Evolutionary conservation across 1,140 invertebrate genomes (phyloP), one percentile per base, ranked within the genome.

Genomic region (Brachionus paranguensis): DNA sequence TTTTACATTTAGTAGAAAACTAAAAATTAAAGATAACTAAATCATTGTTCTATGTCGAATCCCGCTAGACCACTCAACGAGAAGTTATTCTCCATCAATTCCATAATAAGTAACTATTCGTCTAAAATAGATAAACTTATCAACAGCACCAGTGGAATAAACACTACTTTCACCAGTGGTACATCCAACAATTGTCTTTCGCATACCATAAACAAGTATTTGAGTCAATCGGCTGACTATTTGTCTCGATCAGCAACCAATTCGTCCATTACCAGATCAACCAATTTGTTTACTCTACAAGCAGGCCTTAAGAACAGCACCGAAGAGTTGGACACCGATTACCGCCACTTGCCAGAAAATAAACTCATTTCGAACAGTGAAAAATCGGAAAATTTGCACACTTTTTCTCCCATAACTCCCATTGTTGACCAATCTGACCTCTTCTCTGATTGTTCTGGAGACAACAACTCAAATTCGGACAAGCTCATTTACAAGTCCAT

Each of bases 101-200:
- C 72, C 27, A 24, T 50, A 6, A 50, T 50, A 37, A 76, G 72
- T 76, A 76, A 50, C 29, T 50, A 76, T 76, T 76, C 72, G 45
- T 76, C 72, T 76, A 76, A 76, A 76, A 76, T 76, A 76, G 72
- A 76, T 76, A 76, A 76, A 50, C 20, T 50, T 1, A 76, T 50
- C 3, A 76, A 47, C 27, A 76, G 72, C 27, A 76, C 72, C 1
- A 76, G 72, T 76, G 72, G 72, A 27, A 76, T 76, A 76, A 76
- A 53, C 27, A 76, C 72, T 12, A 76, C 72, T 27, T 76, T 37
- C 14, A 47, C 72, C 14, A 76, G 45, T 76, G 45, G 27, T 43
- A 10, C 14, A 43, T 74, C 70, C 4, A 74, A 74, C 37, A 74
- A 47, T 11, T 74, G 20, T 24, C 17, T 74, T 43, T 74, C 37